phyloP scores from a whole-genome alignment of 1,140 invertebrate species.

The Drosophila fuyamai region DNA sequence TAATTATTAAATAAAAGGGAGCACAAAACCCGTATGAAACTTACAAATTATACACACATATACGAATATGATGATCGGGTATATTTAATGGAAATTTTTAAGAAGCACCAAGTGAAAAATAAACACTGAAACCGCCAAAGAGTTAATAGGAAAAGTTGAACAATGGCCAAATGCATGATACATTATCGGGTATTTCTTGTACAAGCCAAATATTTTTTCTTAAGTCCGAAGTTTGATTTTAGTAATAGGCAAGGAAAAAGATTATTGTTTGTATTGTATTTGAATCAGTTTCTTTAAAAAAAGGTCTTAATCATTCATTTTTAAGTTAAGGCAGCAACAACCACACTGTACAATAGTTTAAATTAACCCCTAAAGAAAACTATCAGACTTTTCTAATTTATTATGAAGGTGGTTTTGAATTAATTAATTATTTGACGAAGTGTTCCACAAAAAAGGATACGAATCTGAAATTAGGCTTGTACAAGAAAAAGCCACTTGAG shows the following conservation, averaged over 20 bases:
- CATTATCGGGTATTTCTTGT: background rate
- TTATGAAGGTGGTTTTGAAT: too few species aligned
- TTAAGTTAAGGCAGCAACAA: too few species aligned
- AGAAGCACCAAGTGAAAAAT: constrained; percentile 59
- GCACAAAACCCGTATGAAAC: constrained; percentile 6
- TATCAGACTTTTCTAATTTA: too few species aligned
- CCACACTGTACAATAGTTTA: too few species aligned
- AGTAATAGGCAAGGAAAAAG: too few species aligned
- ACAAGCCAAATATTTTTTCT: background rate
- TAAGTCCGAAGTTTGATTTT: background rate
- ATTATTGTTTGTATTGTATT: too few species aligned
- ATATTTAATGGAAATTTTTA: constrained; percentile 50
- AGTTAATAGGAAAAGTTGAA: constrained; percentile 36
- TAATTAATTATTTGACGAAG: too few species aligned
- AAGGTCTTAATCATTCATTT: too few species aligned
- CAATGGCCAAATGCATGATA: constrained; percentile 17
- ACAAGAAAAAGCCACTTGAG: background rate
- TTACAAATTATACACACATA: constrained; percentile 31
- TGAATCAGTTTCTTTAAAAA: too few species aligned
- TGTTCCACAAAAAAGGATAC: too few species aligned
- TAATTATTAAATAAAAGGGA: constrained; percentile 50
- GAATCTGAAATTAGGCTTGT: background rate
- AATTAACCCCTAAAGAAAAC: too few species aligned
- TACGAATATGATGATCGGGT: constrained; percentile 17
- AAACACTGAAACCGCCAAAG: constrained; percentile 26